Evolutionary conservation across 2,113 vertebrate species (phyloP), one percentile per base, ranked within the genome.

Genomic region (Dissostichus mawsoni): DNA sequence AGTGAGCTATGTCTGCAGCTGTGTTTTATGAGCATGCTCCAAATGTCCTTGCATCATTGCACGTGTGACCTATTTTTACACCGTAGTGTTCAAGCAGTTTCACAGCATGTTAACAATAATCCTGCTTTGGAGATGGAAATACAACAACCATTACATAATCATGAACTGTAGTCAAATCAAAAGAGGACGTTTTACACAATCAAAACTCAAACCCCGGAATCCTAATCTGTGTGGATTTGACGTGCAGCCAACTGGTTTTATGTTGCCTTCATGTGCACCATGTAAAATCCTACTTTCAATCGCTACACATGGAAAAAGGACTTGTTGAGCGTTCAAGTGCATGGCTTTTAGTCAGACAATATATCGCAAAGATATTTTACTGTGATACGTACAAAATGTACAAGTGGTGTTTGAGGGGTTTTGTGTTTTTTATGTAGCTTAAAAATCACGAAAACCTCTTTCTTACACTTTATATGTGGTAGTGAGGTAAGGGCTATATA

Each of bases 191-290:
- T 20, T 52, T 25, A 25, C 23, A 25, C 25, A 25, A 23, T 23
- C 23, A 53, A 73, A 70, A 2, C 50, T 55, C 64, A 78, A 89
- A 68, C 23, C 55, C 59, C 14, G 58, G 48, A 86, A 23, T 75
- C 85, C 41, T 90, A 91, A 88, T 88, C 86, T 74, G 83, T 65
- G 55, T 55, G 88, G 90, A 91, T 91, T 91, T 92, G 82, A 80
- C 70, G 20, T 69, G 67, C 23, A 23, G 71, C 83, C 81, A 84
- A n/a, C 70, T 84, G 70, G 59, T 53, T 80, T 89, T 89, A 71
- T 59, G 89, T 2, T 84, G 83, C 84, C 41, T 90, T 87, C 69
- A 80, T 0, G 81, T 41, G 56, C 58, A 56, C 45, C 74, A 68
- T 14, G 69, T 62, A 84, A 76, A 85, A 84, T 78, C 23, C 61